These are phyloP conservation scores for Cylindroiulus punctatus DNA, from an alignment of 2,888 invertebrate species.

Conservation along the genomic window DNA sequence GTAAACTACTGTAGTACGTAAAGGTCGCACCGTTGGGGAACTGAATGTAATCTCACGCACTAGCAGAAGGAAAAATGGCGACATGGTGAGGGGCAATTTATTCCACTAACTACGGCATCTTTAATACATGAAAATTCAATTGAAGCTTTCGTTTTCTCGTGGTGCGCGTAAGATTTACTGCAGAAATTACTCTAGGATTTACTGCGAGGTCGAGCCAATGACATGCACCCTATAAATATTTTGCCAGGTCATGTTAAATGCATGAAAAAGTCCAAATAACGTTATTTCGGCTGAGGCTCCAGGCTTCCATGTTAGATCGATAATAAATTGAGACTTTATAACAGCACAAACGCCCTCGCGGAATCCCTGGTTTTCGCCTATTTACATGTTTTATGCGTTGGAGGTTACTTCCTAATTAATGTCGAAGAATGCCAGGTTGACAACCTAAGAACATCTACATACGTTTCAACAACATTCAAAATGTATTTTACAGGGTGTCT, in stretches of 20 bases:
- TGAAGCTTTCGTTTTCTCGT: constrained; percentile 7
- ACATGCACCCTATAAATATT: constrained; percentile 29
- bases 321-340: constrained; percentile 38
- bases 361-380: neutral
- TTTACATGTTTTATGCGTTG: neutral
- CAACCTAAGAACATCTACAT: neutral
- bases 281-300: neutral
- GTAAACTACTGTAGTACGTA: neutral
- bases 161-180: neutral
- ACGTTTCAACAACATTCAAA: too few relatives aligned
- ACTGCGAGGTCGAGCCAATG: constrained; percentile 22
- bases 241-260: constrained; percentile 35
- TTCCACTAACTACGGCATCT: constrained; percentile 36
- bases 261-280: constrained; percentile 42
- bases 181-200: constrained; percentile 34
- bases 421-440: neutral
- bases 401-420: neutral
- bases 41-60: neutral
- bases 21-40: neutral
- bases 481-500: neutral
- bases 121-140: constrained; percentile 47
- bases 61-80: neutral
- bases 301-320: neutral
- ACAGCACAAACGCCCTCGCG: neutral
- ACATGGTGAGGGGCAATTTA: neutral